A percentile compares a stretch with the other conserved stretches of the same genome.
Evolutionary conservation across 2,797 vertebrate genomes (phyloP).

Genomic region (Simalia tracyae): DNA sequence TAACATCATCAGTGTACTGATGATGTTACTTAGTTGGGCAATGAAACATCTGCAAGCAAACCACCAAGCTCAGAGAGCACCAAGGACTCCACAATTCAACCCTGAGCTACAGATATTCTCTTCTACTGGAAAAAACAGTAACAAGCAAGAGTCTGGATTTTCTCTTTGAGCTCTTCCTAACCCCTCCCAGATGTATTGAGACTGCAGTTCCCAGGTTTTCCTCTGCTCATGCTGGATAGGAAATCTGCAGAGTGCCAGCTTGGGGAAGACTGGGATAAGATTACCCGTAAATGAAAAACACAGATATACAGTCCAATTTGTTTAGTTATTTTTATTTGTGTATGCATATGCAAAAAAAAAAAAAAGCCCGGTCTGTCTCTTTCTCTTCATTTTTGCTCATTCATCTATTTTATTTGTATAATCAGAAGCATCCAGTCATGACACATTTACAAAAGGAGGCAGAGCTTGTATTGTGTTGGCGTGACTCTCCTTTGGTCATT

Average conservation of each 20-base stretch:
- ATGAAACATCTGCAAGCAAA: too few species aligned
- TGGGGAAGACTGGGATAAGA: background rate
- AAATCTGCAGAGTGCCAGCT: background rate
- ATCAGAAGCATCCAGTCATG: background rate
- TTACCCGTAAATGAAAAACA: background rate
- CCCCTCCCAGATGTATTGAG: background rate
- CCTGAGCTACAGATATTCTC: too few species aligned
- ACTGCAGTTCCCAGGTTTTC: background rate
- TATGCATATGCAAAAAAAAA: background rate
- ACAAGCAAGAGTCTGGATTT: background rate
- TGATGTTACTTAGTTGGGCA: too few species aligned
- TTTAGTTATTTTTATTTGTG: background rate
- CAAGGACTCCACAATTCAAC: too few species aligned
- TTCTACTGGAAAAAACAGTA: background rate
- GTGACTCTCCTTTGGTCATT: background rate
- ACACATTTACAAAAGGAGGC: background rate
- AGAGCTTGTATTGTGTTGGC: background rate
- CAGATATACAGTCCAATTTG: background rate
- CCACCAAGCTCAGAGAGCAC: too few species aligned
- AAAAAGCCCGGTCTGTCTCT: background rate
- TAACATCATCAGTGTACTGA: too few species aligned
- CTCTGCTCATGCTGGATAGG: background rate
- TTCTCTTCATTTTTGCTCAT: background rate
- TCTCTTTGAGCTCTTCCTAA: background rate
- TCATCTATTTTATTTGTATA: background rate